Evolutionary conservation across 2,888 invertebrate genomes (phyloP).

Genomic region (Gryllus longicercus): DNA sequence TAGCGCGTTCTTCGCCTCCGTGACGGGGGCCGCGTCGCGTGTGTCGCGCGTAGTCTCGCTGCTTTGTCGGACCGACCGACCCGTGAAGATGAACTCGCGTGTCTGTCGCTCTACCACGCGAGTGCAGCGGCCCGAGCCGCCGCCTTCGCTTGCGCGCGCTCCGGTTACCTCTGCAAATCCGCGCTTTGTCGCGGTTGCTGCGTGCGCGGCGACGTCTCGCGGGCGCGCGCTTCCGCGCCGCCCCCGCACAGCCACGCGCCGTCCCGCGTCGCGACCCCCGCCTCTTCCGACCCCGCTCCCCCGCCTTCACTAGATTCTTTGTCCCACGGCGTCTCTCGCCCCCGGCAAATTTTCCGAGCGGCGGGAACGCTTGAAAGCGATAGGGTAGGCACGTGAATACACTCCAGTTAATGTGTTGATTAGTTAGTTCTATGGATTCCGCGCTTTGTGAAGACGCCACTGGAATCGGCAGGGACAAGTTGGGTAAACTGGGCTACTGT

Average conservation of each 20-base stretch:
- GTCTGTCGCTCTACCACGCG: no score
- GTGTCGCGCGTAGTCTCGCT: no score
- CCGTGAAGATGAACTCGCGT: no score
- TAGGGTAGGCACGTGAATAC: neutral
- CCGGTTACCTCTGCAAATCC: no score
- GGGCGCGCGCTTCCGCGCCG: neutral
- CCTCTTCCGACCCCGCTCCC: neutral
- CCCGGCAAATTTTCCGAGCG: constrained; percentile 5
- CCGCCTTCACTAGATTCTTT: neutral
- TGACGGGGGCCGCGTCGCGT: no score
- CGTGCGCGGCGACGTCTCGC: no score
- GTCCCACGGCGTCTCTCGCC: neutral
- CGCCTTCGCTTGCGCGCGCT: no score
- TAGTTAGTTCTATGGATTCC: constrained; percentile 9
- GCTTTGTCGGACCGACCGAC: no score
- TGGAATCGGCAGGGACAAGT: neutral
- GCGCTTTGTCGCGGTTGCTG: no score
- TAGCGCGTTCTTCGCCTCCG: no score
- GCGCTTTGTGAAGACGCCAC: neutral
- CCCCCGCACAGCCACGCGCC: neutral
- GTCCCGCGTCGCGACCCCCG: neutral
- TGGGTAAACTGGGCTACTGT: constrained; percentile 4
- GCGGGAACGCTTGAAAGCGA: constrained; percentile 10
- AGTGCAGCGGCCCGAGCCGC: no score
- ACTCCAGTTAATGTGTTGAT: constrained; percentile 17